Percentiles rank a stretch among this genome's conserved stretches.
phyloP scores from a whole-genome alignment of 2,113 vertebrate genomes.

The Heterotilapia buettikoferi region DNA sequence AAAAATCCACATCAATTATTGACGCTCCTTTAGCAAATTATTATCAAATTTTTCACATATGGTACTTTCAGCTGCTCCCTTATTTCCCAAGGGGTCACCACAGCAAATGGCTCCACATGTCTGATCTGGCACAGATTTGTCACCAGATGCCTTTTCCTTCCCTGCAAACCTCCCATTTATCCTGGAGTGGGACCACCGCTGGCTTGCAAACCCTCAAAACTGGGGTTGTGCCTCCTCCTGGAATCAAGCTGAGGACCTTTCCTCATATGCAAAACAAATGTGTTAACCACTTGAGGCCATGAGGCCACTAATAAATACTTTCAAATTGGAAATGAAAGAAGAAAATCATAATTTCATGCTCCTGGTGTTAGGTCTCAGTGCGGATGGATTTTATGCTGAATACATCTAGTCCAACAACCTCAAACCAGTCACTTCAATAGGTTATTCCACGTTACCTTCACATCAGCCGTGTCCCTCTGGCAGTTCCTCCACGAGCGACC shows the following conservation, averaged over 20 bases:
- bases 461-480: slow-evolving; percentile 96
- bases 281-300: neutral
- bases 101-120: neutral
- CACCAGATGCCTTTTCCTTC: neutral
- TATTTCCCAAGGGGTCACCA: neutral
- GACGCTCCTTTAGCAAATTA: neutral
- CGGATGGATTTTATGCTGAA: neutral
- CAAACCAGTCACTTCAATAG: neutral
- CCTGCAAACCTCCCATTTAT: neutral
- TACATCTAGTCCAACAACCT: neutral
- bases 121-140: neutral
- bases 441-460: slow-evolving; percentile 78
- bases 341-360: neutral
- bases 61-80: neutral
- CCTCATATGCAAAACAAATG: neutral
- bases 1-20: neutral
- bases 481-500: slow-evolving; percentile 94
- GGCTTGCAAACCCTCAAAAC: neutral
- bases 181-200: neutral
- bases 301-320: neutral
- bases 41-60: neutral
- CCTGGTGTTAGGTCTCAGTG: neutral
- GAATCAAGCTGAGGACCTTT: neutral
- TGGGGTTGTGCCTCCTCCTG: neutral
- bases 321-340: neutral